Conservation (phyloP, 2,113 vertebrate genomes). For the Antechinus flavipes region DNA sequence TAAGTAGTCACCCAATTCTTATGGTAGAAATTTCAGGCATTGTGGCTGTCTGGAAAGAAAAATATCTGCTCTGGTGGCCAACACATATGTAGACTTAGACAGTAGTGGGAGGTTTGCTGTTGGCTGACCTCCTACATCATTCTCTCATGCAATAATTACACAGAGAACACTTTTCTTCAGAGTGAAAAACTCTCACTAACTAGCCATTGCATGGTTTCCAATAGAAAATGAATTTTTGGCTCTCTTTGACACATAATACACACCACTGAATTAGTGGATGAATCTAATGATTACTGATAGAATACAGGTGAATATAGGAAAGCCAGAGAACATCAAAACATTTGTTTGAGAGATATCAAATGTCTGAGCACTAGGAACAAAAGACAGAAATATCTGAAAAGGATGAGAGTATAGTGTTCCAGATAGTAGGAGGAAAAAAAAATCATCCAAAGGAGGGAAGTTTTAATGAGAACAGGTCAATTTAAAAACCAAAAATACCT, state of each 20-base stretch:
- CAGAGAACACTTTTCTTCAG: slow-evolving; percentile 48
- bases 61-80: not conserved
- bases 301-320: slow-evolving; percentile 38
- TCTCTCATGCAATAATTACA: slow-evolving; percentile 35
- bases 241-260: slow-evolving; percentile 50
- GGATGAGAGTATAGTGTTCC: slow-evolving; percentile 19
- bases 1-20: not conserved
- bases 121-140: not conserved
- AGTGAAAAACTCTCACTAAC: slow-evolving; percentile 45
- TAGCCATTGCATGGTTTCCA: slow-evolving; percentile 59
- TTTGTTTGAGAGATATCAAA: not conserved
- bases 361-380: not conserved
- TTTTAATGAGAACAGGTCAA: slow-evolving; percentile 46
- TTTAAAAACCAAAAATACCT: slow-evolving; percentile 22
- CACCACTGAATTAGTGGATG: slow-evolving; percentile 41
- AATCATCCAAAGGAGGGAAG: not conserved
- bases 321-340: slow-evolving; percentile 18
- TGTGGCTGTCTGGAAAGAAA: not conserved
- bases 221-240: slow-evolving; percentile 65
- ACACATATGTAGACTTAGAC: not conserved
- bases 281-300: slow-evolving; percentile 47
- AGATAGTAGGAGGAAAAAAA: slow-evolving; percentile 15
- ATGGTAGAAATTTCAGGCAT: not conserved
- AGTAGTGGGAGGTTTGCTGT: not conserved
- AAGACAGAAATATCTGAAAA: slow-evolving; percentile 3